These are phyloP conservation scores for Lamproptera curius DNA, from an alignment of 2,888 invertebrate genomes.

Conservation along the genomic window DNA sequence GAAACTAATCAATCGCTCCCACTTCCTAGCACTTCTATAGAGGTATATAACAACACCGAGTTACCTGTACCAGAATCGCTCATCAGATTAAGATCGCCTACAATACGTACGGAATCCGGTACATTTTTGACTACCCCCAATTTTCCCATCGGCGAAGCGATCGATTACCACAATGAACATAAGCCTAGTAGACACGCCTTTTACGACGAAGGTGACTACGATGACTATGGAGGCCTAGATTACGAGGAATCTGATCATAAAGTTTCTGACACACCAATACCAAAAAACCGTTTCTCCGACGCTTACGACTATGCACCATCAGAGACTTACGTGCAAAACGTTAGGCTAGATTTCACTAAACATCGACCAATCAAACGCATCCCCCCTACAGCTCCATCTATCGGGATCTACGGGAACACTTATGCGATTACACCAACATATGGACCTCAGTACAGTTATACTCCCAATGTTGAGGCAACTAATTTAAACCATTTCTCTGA, in stretches of 20 bases:
- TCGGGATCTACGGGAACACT: not conserved
- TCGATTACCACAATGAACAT: conserved; percentile 36
- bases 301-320: conserved; percentile 34
- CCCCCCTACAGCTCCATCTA: conserved; percentile 13
- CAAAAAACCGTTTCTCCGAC: conserved; percentile 16
- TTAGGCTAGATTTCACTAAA: conserved; percentile 36
- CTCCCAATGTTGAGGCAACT: conserved; percentile 13
- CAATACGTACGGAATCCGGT: conserved; percentile 30
- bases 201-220: conserved; percentile 41
- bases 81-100: conserved; percentile 33
- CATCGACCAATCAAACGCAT: conserved; percentile 31
- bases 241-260: conserved; percentile 31
- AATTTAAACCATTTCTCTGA: conserved; percentile 37
- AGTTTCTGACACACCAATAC: conserved; percentile 13
- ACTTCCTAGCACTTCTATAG: conserved; percentile 20
- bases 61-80: conserved; percentile 39
- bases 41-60: conserved; percentile 27
- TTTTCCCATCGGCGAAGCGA: conserved; percentile 42
- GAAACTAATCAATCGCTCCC: conserved; percentile 29
- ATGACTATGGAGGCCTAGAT: conserved; percentile 36
- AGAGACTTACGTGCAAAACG: conserved; percentile 29
- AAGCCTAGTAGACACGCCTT: conserved; percentile 30
- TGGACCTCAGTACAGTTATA: conserved; percentile 31
- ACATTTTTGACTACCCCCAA: conserved; percentile 39
- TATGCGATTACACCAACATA: conserved; percentile 4